phyloP scores from a whole-genome alignment of 2,113 vertebrate species.

The Pongo abelii region DNA sequence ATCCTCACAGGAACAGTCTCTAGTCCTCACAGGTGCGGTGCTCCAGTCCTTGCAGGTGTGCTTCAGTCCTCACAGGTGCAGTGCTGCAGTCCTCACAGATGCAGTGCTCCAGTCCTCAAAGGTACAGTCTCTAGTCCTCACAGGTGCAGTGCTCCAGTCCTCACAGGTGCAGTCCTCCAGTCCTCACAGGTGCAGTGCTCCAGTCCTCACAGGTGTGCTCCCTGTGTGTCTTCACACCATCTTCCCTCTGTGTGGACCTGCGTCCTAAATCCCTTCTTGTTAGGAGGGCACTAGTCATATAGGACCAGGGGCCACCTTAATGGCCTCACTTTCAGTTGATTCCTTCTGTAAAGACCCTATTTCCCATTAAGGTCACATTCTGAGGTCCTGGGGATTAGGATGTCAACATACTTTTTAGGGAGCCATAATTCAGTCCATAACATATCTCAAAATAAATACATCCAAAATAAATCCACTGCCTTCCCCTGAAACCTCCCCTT shows the following conservation, averaged over 20 bases:
- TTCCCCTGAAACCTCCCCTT: neutral
- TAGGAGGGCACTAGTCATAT: neutral
- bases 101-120: too few relatives aligned
- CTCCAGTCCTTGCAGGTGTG: too few relatives aligned
- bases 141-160: too few relatives aligned
- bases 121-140: too few relatives aligned
- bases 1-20: neutral
- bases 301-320: neutral
- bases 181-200: neutral
- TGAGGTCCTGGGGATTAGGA: neutral
- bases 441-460: neutral
- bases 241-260: neutral
- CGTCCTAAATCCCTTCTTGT: neutral
- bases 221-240: neutral
- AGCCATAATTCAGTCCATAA: neutral
- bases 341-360: neutral
- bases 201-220: neutral
- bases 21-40: too few relatives aligned
- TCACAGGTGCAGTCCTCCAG: fast-evolving
- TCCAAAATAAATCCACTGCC: neutral
- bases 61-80: too few relatives aligned
- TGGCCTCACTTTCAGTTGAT: neutral
- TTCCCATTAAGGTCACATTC: neutral
- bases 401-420: neutral
- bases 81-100: too few relatives aligned